A percentile compares a stretch with the other conserved stretches of the same genome.
Evolutionary conservation across 2,888 invertebrate genomes (phyloP).

Genomic region (Agonum fuliginosum): DNA sequence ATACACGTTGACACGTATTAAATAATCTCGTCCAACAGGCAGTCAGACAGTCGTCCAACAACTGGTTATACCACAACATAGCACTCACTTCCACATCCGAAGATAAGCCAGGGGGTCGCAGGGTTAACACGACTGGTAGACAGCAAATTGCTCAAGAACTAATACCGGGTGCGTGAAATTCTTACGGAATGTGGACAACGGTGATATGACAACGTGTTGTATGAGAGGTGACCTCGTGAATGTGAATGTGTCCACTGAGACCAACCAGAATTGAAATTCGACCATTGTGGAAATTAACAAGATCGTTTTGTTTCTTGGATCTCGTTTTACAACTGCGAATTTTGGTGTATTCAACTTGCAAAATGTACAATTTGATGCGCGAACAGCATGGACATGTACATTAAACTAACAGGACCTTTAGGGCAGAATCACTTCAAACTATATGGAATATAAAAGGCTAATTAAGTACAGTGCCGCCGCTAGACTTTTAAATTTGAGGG

Average conservation of each 20-base stretch:
- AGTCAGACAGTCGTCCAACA: not conserved
- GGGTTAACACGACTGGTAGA: not conserved
- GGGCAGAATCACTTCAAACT: too few species aligned
- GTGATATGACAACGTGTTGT: conserved; percentile 14
- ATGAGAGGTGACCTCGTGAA: conserved; percentile 11
- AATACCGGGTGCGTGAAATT: not conserved
- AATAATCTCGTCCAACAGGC: not conserved
- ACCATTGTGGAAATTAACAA: conserved; percentile 5
- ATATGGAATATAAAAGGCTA: too few species aligned
- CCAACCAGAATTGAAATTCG: conserved; percentile 16
- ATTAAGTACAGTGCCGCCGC: too few species aligned
- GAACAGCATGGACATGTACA: too few species aligned
- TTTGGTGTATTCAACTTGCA: too few species aligned
- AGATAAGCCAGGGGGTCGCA: not conserved
- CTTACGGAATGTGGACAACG: not conserved
- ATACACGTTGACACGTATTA: not conserved
- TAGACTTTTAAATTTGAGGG: too few species aligned
- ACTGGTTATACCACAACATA: not conserved
- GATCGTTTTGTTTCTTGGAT: too few species aligned
- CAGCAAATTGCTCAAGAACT: not conserved
- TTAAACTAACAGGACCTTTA: too few species aligned
- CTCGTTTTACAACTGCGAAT: too few species aligned
- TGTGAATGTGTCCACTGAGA: conserved; percentile 5
- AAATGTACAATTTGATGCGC: too few species aligned
- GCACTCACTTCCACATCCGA: not conserved